Evolutionary conservation across 2,113 vertebrate species (phyloP).

Genomic region (Mesoclemmys tuberculata): DNA sequence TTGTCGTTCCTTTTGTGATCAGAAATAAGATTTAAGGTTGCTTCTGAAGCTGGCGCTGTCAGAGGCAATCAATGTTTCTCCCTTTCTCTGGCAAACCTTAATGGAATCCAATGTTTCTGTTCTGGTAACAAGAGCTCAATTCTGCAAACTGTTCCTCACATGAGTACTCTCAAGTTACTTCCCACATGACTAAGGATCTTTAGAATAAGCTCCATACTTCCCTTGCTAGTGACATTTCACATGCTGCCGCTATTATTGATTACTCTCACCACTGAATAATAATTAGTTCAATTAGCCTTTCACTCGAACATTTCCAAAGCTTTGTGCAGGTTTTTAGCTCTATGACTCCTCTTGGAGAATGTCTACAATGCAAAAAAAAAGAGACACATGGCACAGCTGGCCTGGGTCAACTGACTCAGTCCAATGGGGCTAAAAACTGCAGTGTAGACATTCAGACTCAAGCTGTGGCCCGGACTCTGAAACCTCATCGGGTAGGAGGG

Average conservation of each 20-base stretch:
- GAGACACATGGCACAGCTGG: not conserved
- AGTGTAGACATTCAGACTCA: not conserved
- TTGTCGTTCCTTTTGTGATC: not conserved
- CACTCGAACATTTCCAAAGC: not conserved
- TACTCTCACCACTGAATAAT: not conserved
- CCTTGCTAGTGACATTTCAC: not conserved
- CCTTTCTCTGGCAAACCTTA: not conserved
- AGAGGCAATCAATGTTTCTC: not conserved
- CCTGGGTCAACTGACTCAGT: not conserved
- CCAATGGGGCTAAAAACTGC: not conserved
- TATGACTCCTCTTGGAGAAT: not conserved
- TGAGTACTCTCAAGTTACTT: not conserved
- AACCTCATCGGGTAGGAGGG: too few relatives aligned
- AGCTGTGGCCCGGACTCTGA: too few relatives aligned
- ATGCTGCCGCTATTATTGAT: not conserved
- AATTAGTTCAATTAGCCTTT: not conserved
- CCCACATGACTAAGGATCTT: not conserved
- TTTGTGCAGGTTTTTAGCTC: not conserved
- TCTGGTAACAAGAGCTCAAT: not conserved
- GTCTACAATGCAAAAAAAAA: not conserved
- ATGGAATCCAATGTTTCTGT: not conserved
- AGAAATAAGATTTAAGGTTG: slow-evolving; percentile 8
- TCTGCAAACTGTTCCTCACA: not conserved
- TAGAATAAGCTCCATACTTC: not conserved
- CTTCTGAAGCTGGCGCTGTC: not conserved